A percentile compares a stretch with the other conserved stretches of the same genome.
Conservation (phyloP, 1,140 invertebrate species). For the Drosophila biarmipes region DNA sequence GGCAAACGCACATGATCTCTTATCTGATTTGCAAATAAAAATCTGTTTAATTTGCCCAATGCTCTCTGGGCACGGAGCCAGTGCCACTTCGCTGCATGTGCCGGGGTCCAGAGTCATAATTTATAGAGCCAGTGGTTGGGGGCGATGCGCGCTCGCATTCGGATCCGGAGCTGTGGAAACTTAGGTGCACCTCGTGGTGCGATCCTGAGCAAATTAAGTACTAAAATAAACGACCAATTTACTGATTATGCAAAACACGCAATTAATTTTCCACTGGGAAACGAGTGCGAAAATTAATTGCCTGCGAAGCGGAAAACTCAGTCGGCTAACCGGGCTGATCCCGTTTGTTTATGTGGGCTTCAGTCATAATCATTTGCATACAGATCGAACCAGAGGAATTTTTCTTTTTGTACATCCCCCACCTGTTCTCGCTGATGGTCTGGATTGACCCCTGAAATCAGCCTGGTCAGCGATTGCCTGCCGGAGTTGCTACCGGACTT, state of each 20-base stretch:
- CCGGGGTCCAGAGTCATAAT: constrained; percentile 60
- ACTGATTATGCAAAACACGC: constrained; percentile 82
- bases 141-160: neutral
- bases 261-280: constrained; percentile 73
- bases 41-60: constrained; percentile 66
- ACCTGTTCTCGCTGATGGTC: neutral
- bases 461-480: neutral
- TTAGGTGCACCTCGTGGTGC: constrained; percentile 38
- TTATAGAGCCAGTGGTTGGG: constrained; percentile 43
- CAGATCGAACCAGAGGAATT: constrained; percentile 2
- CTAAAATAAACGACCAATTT: constrained; percentile 81
- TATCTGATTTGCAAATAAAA: constrained; percentile 80
- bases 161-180: neutral
- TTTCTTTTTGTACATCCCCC: neutral
- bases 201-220: constrained; percentile 71
- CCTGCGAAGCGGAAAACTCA: constrained; percentile 56
- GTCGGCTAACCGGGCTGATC: constrained; percentile 25
- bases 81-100: constrained; percentile 42
- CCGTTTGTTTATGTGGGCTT: constrained; percentile 20
- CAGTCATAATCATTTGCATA: constrained; percentile 44
- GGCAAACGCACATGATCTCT: constrained; percentile 52
- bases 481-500: constrained; percentile 46
- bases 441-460: constrained; percentile 13
- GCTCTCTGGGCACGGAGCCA: constrained; percentile 18
- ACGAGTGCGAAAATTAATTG: constrained; percentile 65